Evolutionary conservation across 2,797 vertebrate genomes (phyloP).

Genomic region (Rousettus madagascariensis): DNA sequence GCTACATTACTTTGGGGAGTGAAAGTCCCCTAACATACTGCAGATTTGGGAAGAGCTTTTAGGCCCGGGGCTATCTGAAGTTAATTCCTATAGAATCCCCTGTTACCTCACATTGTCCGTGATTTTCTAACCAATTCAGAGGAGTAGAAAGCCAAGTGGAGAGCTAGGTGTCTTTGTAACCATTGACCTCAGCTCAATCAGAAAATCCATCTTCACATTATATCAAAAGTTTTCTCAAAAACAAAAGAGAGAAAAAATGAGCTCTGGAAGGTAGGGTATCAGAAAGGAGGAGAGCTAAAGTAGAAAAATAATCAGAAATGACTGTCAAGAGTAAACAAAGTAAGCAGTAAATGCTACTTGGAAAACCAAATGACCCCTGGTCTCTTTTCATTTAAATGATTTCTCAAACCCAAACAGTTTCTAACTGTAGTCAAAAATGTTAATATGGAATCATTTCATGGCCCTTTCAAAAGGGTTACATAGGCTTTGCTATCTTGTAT

Average conservation of each 20-base stretch:
- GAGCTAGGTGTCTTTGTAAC: constrained; percentile 53
- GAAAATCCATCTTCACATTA: constrained; percentile 12
- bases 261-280: neutral
- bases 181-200: constrained; percentile 55
- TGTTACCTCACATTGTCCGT: constrained; percentile 75
- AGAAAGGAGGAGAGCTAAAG: neutral
- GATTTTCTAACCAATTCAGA: constrained; percentile 74
- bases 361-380: constrained; percentile 1
- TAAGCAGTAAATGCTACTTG: constrained; percentile 18
- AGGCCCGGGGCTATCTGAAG: constrained; percentile 80
- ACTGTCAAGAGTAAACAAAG: neutral
- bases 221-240: constrained; percentile 8
- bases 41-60: constrained; percentile 84
- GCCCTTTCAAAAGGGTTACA: neutral
- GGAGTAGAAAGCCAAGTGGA: constrained; percentile 60
- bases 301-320: neutral
- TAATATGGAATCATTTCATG: neutral
- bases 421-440: neutral
- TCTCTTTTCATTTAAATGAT: constrained; percentile 24
- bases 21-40: constrained; percentile 85
- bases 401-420: constrained; percentile 37
- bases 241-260: neutral
- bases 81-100: constrained; percentile 78
- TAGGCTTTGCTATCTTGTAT: neutral
- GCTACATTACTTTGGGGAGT: constrained; percentile 83